phyloP scores from a whole-genome alignment of 2,888 invertebrate genomes.

The Chamaedrilus cognettii region DNA sequence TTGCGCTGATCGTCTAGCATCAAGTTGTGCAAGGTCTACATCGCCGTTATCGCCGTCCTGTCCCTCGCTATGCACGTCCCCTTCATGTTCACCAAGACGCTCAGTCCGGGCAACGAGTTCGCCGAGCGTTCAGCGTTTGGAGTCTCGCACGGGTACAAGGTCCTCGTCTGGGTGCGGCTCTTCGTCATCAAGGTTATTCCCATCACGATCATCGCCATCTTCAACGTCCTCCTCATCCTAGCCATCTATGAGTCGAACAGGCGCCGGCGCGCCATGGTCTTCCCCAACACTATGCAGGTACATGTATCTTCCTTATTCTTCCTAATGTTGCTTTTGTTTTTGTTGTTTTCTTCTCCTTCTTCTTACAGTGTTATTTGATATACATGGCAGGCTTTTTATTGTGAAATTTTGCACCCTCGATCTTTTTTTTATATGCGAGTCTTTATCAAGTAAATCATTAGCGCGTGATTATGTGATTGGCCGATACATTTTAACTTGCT shows the following conservation, averaged over 20 bases:
- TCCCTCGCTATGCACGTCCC: slow-evolving; percentile 21
- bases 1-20: too few species aligned
- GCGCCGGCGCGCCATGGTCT: not conserved
- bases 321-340: too few species aligned
- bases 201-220: slow-evolving; percentile 12
- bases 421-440: too few species aligned
- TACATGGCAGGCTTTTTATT: too few species aligned
- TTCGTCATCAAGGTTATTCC: slow-evolving; percentile 18
- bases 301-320: too few species aligned
- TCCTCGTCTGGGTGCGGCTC: slow-evolving; percentile 18
- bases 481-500: too few species aligned
- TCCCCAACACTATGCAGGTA: too few species aligned
- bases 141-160: not conserved
- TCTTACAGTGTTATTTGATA: too few species aligned
- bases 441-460: too few species aligned
- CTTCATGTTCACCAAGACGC: slow-evolving; percentile 12
- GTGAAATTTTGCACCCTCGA: too few species aligned
- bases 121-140: slow-evolving; percentile 3
- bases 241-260: not conserved
- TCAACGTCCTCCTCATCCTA: slow-evolving; percentile 16
- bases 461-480: too few species aligned
- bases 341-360: too few species aligned
- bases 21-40: not conserved
- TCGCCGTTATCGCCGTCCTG: not conserved
- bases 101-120: not conserved